Evolutionary conservation across 2,113 vertebrate genomes (phyloP).

Genomic region (Machaerirhynchus nigripectus): DNA sequence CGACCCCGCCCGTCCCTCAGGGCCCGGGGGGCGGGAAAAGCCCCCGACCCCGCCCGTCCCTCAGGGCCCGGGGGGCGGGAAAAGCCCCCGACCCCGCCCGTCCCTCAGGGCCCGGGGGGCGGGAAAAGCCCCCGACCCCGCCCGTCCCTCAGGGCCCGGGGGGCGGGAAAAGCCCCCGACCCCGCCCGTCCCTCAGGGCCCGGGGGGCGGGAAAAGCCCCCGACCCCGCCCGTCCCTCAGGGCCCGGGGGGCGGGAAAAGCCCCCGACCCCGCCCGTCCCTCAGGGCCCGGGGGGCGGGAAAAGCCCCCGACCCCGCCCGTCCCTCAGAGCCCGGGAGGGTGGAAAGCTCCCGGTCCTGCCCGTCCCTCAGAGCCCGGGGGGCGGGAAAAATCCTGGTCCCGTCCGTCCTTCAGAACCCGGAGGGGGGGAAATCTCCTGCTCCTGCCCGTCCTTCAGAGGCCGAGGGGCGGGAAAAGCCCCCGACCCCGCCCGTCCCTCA

Average conservation of each 20-base stretch:
- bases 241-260: too few species aligned
- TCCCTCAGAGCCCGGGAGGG: rapidly evolving
- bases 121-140: rapidly evolving
- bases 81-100: too few species aligned
- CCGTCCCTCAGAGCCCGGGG: rapidly evolving
- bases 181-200: too few species aligned
- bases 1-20: background rate
- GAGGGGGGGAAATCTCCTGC: rapidly evolving
- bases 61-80: too few species aligned
- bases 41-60: too few species aligned
- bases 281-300: rapidly evolving
- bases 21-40: too few species aligned
- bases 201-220: too few species aligned
- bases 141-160: rapidly evolving
- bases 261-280: rapidly evolving
- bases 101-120: too few species aligned
- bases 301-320: rapidly evolving
- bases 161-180: too few species aligned
- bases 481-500: rapidly evolving
- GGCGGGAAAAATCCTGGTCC: rapidly evolving
- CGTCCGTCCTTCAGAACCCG: background rate
- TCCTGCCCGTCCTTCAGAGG: background rate
- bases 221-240: too few species aligned
- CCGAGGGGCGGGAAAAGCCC: rapidly evolving
- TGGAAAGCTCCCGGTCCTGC: rapidly evolving